phyloP scores from a whole-genome alignment of 2,888 invertebrate genomes.

The Bellardia pandia region DNA sequence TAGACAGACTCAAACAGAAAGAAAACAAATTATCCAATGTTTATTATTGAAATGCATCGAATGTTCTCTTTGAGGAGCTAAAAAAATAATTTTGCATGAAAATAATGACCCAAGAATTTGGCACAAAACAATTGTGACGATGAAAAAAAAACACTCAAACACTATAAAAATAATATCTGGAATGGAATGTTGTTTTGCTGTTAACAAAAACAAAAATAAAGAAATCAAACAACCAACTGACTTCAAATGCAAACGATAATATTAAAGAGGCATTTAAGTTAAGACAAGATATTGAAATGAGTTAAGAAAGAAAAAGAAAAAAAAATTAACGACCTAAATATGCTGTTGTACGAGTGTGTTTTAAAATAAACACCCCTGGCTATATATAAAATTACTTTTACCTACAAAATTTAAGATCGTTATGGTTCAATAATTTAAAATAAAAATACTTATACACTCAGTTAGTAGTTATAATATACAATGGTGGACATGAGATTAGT shows the following conservation, averaged over 20 bases:
- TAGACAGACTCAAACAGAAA: background rate
- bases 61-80: slow-evolving; percentile 40
- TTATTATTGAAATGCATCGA: slow-evolving; percentile 53
- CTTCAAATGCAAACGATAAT: slow-evolving; percentile 41
- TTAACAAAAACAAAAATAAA: slow-evolving; percentile 4
- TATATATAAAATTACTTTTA: background rate
- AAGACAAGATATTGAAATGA: slow-evolving; percentile 46
- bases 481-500: too few species aligned
- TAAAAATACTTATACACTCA: background rate
- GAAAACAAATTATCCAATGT: slow-evolving; percentile 22
- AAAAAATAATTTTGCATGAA: slow-evolving; percentile 58
- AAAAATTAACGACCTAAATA: slow-evolving; percentile 7
- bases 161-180: slow-evolving; percentile 21
- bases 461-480: too few species aligned
- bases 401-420: slow-evolving; percentile 18
- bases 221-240: slow-evolving; percentile 33
- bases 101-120: slow-evolving; percentile 67
- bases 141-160: slow-evolving; percentile 14
- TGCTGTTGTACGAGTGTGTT: background rate
- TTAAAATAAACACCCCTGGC: slow-evolving; percentile 28
- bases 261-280: slow-evolving; percentile 48
- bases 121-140: slow-evolving; percentile 65
- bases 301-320: background rate
- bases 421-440: slow-evolving; percentile 61
- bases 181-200: slow-evolving; percentile 51